Base-by-base conservation (phyloP, 2,113 vertebrate genomes). In the Python bivittatus region DNA sequence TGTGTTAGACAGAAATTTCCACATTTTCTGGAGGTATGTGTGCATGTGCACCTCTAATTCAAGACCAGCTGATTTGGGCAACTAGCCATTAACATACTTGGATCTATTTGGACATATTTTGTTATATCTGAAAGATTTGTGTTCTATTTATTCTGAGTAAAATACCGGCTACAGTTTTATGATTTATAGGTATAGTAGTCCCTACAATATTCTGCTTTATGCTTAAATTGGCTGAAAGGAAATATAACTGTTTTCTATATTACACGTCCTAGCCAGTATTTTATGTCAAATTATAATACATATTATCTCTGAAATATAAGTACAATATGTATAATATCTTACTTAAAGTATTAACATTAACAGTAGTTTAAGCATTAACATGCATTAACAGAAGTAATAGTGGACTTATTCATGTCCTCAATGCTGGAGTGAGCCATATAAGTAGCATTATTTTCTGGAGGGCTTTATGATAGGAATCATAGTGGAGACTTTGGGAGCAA, bases 1-100 rank as follows among this genome's bases (percentile, higher is more conserved):
- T 93, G 92, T 96, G 89, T 95, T 96, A 96, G 96, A 95, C 96
- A 93, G 95, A 95, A 96, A 89, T 86, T 95, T 96, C 96, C 94
- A 95, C 96, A 94, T 97, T 96, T 95, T 94, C 94, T 95, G 93
- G 94, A 96, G 94, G 94, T 97, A 96, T 87, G 95, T 93, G 79
- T 89, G 27, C 90, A 25, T 90, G 84, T 95, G 58, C 88, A 48
- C 60, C 89, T 96, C 20, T 95, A 48, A 1, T 79, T 94, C 88
- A 91, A 79, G 94, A 1, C 90, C 94, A 0, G 84, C 12, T 94
- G 87, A 33, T 92, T 1, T 94, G 54, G 92, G 9, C 88, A 91
- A 57, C 0, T 89, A 89, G 90, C 44, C 42, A 42, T 42, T 64
- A 91, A 64, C 1, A 2, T 79, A 25, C 33, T 91, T 94, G 86